phyloP scores from a whole-genome alignment of 2,113 vertebrate genomes.

The Dasyprocta punctata region DNA sequence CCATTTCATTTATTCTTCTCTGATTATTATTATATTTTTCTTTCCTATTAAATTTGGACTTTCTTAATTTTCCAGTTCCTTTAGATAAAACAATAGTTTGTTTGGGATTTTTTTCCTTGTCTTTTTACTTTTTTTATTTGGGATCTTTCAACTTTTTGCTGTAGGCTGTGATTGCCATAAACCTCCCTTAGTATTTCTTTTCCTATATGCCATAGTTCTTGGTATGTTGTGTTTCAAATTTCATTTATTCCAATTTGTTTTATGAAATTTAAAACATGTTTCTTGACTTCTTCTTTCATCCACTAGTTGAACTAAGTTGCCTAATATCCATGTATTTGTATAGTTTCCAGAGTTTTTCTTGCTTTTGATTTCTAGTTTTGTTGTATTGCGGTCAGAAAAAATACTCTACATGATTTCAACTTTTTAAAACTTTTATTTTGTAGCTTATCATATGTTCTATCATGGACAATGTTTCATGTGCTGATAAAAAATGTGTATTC shows the following conservation, averaged over 20 bases:
- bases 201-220: neutral
- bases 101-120: neutral
- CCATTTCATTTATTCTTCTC: neutral
- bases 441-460: neutral
- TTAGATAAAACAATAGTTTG: neutral
- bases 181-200: neutral
- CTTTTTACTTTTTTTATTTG: neutral
- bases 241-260: neutral
- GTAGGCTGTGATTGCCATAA: neutral
- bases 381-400: neutral
- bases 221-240: neutral
- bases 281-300: neutral
- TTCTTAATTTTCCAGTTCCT: neutral
- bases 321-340: too few relatives aligned
- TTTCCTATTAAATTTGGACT: neutral
- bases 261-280: neutral
- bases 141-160: neutral
- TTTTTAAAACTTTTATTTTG: neutral
- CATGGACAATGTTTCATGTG: neutral
- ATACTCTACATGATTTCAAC: neutral
- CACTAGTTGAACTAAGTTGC: neutral
- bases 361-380: too few relatives aligned
- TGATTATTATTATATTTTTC: neutral
- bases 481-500: neutral
- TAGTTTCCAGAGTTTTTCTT: too few relatives aligned